These are phyloP conservation scores for Macquaria ambigua DNA, from an alignment of 2,113 vertebrate species.

Conservation along the genomic window DNA sequence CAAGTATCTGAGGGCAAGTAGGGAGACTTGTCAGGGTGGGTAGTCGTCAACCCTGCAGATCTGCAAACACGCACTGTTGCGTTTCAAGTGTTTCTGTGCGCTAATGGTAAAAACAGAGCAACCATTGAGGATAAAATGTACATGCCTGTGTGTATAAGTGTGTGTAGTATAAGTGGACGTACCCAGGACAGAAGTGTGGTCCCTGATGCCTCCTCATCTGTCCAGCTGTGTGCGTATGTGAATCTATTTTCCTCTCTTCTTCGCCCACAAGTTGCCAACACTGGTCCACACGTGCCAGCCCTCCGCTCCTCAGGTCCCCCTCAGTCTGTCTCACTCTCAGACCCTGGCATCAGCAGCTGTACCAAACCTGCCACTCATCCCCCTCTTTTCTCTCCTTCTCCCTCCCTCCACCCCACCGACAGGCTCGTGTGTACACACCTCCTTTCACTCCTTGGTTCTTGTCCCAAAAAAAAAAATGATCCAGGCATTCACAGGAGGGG, in stretches of 20 bases:
- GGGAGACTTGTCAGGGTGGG: constrained; percentile 72
- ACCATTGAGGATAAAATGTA: constrained; percentile 20
- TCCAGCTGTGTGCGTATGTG: constrained; percentile 59
- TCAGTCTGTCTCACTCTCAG: constrained; percentile 67
- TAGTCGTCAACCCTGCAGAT: constrained; percentile 65
- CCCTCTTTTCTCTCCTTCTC: constrained; percentile 36
- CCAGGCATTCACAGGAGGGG: constrained; percentile 33
- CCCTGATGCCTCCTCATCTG: constrained; percentile 81
- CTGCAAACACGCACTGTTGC: constrained; percentile 65
- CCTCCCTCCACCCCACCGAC: constrained; percentile 40
- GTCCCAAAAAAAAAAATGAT: constrained; percentile 51
- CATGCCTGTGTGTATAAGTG: background rate
- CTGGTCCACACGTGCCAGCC: constrained; percentile 60
- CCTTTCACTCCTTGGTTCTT: constrained; percentile 62
- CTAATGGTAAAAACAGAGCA: constrained; percentile 32
- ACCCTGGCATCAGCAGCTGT: constrained; percentile 70
- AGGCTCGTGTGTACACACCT: constrained; percentile 54
- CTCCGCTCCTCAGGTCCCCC: constrained; percentile 60
- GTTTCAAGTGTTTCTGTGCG: constrained; percentile 48
- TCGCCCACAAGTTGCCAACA: constrained; percentile 75
- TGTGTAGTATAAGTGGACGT: constrained; percentile 55
- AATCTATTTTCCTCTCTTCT: constrained; percentile 56
- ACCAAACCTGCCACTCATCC: constrained; percentile 59
- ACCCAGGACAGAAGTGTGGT: constrained; percentile 81
- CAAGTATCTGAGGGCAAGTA: constrained; percentile 69